Base-by-base conservation (phyloP, 2,888 invertebrate species). In the Choreutis nemorana region DNA sequence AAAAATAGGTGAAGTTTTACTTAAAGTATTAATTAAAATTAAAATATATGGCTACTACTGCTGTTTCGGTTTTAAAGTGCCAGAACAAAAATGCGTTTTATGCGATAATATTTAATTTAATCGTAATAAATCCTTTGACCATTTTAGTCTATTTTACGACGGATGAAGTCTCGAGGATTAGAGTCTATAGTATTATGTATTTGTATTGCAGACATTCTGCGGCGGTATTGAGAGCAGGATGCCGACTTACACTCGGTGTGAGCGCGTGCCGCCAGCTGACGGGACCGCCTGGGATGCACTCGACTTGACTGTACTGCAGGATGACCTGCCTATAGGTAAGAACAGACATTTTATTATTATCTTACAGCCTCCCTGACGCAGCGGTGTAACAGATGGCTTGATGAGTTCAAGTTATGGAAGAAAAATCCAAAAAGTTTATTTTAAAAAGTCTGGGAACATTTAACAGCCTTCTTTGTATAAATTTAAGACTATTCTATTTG, bases 231-330 rank as follows among this genome's bases (percentile, higher is more conserved):
- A 27, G 10, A 34, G 31, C 30, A 38, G 11, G 2, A 72, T 72
- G 73, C 71, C 73, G 34, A 62, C 65, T 2, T 68, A 68, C 41
- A 61, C 63, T 3, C 65, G 70, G 21, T 68, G 66, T 41, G 67
- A 67, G 28, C 55, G 71, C 28, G 73, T 73, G 1, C 72, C 75
- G 0, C 64, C 71, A 8, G 40, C 67, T 1, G 58, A 66, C 37
- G 57, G 47, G 28, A 33, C 45, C 30, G 39, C 44, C 20, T 71
- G 72, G 71, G 60, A 53, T 11, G 49, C 55, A 0, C 31, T 70
- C 5, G 70, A 71, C 44, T 45, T 68, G 3, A 39, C 58, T 11
- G 50, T 56, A 0, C 27, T 67, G 4, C 65, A 62, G 21, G 77
- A 77, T 26, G 66, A 66, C 23, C 44, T 78, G 3, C 77, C 78